Base-by-base conservation (phyloP, 2,888 invertebrate species). In the Oxytorus armatus region DNA sequence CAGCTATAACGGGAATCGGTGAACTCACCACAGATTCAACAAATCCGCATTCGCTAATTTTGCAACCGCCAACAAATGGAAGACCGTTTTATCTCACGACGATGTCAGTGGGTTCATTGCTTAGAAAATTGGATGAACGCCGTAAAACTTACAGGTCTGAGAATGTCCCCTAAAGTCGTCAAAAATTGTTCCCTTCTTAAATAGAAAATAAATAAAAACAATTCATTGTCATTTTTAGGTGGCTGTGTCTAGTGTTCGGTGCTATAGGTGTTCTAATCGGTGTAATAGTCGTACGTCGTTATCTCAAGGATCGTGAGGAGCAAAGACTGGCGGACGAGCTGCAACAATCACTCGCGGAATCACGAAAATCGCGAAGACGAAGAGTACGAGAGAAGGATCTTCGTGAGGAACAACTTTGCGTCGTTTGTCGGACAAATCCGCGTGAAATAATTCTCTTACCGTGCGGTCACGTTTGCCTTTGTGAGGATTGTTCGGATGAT, bases 391-490 rank as follows among this genome's bases (percentile, higher is more conserved):
- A 95, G 85, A 93, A 93, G 68, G 93, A 95, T 89, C 92, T 96
- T 18, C 90, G 83, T 81, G 95, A 94, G 29, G 94, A 94, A 90
- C 96, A 95, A 87, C 92, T 95, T 8, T 98, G 98, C 89, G 96
- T 97, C 21, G 96, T 98, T n/a, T 98, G 98, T 91, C 93, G 96
- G 42, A 94, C 94, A 75, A 97, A 97, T 92, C 96, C 96, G 0
- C 95, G 96, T 87, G 97, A 98, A 95, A 95, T 97, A 47, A 96
- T 98, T 85, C 92, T 98, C 69, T 92, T 98, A 80, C 97, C 97
- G 0, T 98, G 98, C 91, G 98, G 98, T 0, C 98, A 98, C 90
- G 96, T 98, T 4, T 97, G 97, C 87, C 92, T 98, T 29, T 98
- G 98, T 89, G 96, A 96, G 90, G 96, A 97, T 90, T 98, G 98